Conservation (phyloP, 2,888 invertebrate genomes). For the Cinara cedri region DNA sequence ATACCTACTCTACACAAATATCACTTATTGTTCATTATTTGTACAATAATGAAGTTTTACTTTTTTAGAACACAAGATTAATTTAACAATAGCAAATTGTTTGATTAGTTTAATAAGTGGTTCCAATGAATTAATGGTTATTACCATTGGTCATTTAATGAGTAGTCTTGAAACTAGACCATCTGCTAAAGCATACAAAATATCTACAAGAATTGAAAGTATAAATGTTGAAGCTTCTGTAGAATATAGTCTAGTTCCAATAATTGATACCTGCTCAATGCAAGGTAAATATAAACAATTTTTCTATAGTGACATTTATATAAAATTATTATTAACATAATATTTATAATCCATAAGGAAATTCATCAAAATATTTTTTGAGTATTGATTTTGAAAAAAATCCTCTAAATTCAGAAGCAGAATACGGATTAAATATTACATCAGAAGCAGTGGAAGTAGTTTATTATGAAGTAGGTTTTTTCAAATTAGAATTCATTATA, state of each 20-base stretch:
- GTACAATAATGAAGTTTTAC: conserved; percentile 42
- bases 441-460: conserved; percentile 78
- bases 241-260: conserved; percentile 75
- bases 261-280: conserved; percentile 62
- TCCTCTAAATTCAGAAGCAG: conserved; percentile 71
- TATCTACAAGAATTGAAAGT: conserved; percentile 76
- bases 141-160: conserved; percentile 76
- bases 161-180: conserved; percentile 74
- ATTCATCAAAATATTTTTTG: conserved; percentile 73
- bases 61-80: conserved; percentile 74
- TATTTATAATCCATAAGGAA: conserved; percentile 63
- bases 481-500: not conserved
- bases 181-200: conserved; percentile 71
- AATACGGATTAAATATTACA: conserved; percentile 72
- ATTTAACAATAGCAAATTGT: conserved; percentile 76
- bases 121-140: conserved; percentile 73
- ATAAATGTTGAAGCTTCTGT: conserved; percentile 75
- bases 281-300: conserved; percentile 25
- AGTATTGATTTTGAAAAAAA: conserved; percentile 78
- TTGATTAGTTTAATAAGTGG: conserved; percentile 73
- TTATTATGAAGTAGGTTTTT: conserved; percentile 74
- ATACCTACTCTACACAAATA: conserved; percentile 20
- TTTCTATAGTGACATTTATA: not conserved
- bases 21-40: not conserved
- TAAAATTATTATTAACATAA: too few species aligned